Evolutionary conservation across 2,113 vertebrate genomes (phyloP).

Genomic region (Microtus oregoni): DNA sequence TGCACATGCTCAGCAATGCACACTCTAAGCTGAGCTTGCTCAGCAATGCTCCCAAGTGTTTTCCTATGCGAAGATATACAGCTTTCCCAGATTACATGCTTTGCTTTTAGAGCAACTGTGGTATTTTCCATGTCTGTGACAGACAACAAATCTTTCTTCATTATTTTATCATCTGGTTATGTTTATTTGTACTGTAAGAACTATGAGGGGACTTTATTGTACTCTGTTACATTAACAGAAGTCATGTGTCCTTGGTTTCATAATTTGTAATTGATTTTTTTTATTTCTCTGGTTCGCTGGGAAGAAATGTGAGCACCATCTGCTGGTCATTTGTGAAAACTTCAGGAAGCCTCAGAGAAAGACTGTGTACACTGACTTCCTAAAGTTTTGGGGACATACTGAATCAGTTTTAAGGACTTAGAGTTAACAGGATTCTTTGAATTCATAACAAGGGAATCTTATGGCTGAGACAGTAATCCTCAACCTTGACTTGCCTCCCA

Average conservation of each 20-base stretch:
- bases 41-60: background rate
- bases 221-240: background rate
- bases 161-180: background rate
- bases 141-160: background rate
- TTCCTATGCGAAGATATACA: background rate
- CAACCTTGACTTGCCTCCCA: background rate
- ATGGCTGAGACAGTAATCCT: background rate
- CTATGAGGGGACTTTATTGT: background rate
- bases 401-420: background rate
- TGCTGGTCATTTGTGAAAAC: conserved; percentile 48
- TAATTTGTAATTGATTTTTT: background rate
- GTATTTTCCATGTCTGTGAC: background rate
- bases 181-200: background rate
- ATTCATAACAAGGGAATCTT: background rate
- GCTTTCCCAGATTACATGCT: too few relatives aligned
- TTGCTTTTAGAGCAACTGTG: background rate
- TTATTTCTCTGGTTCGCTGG: background rate
- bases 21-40: background rate
- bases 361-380: background rate
- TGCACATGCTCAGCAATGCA: background rate
- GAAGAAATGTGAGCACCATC: conserved; percentile 2
- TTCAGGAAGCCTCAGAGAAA: background rate
- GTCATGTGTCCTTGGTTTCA: conserved; percentile 23
- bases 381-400: background rate
- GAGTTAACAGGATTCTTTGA: background rate